phyloP scores from a whole-genome alignment of 1,140 invertebrate species.

The Drosophila ficusphila region DNA sequence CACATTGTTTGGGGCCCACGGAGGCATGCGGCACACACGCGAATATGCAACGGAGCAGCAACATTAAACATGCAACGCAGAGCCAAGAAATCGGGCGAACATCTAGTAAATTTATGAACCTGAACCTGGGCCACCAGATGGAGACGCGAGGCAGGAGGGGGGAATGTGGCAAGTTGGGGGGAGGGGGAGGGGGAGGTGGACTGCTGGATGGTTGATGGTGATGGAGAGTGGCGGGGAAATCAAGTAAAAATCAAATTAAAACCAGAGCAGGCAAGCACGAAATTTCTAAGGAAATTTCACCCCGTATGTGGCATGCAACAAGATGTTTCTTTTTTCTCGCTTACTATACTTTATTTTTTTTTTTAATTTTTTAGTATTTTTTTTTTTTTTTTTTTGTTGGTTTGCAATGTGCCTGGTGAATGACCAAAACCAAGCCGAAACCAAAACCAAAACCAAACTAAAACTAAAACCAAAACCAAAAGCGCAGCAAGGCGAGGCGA shows the following conservation, averaged over 20 bases:
- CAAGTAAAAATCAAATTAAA: conserved; percentile 82
- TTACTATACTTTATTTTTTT: conserved; percentile 7
- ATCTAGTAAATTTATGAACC: conserved; percentile 80
- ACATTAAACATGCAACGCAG: conserved; percentile 79
- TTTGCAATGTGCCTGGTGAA: conserved; percentile 58
- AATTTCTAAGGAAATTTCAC: conserved; percentile 83
- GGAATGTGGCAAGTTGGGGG: too few species aligned
- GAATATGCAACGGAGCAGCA: conserved; percentile 78
- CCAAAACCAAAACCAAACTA: conserved; percentile 56
- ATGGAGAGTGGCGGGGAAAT: conserved; percentile 31
- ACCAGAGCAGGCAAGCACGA: conserved; percentile 82
- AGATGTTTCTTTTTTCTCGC: conserved; percentile 39
- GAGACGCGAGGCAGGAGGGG: not conserved
- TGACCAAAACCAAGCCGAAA: conserved; percentile 69
- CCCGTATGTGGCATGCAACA: conserved; percentile 80
- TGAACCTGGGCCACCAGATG: conserved; percentile 69
- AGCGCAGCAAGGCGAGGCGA: conserved; percentile 50
- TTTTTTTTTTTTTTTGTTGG: conserved; percentile 14
- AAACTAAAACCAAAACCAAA: conserved; percentile 50
- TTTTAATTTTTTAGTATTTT: not conserved
- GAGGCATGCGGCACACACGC: conserved; percentile 77
- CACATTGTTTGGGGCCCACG: conserved; percentile 18
- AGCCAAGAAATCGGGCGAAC: conserved; percentile 62
- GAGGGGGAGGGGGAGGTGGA: conserved; percentile 13
- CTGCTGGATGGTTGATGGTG: not conserved